Conservation (phyloP, 1,140 invertebrate genomes). For the Drosophila asahinai region DNA sequence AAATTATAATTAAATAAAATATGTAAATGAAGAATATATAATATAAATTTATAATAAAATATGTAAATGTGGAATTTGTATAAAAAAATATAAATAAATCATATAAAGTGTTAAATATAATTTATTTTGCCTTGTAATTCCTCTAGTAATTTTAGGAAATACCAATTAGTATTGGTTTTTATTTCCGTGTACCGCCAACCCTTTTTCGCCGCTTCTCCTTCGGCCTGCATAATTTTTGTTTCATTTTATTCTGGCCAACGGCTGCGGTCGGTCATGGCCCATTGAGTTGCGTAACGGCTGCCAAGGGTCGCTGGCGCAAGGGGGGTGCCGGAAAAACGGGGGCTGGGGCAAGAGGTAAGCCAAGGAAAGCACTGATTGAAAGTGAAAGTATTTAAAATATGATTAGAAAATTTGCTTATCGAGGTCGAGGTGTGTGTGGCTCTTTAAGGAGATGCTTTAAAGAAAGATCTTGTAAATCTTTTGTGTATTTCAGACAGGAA, state of each 20-base stretch:
- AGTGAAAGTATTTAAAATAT: constrained; percentile 66
- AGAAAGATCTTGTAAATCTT: background rate
- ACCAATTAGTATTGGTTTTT: background rate
- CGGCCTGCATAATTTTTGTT: constrained; percentile 61
- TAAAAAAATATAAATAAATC: too few species aligned
- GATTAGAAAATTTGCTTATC: constrained; percentile 60
- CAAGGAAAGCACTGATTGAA: constrained; percentile 62
- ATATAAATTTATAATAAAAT: too few species aligned
- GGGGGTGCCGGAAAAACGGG: too few species aligned
- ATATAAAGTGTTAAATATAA: too few species aligned
- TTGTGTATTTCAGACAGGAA: too few species aligned
- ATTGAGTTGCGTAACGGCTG: constrained; percentile 75
- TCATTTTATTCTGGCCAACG: constrained; percentile 80
- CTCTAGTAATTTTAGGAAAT: too few species aligned
- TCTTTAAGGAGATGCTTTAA: constrained; percentile 18
- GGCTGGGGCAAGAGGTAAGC: background rate
- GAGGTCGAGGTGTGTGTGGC: constrained; percentile 8
- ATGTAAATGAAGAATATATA: too few species aligned
- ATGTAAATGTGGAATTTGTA: too few species aligned
- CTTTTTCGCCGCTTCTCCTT: constrained; percentile 35
- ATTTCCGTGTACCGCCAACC: constrained; percentile 41
- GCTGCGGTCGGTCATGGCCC: constrained; percentile 71
- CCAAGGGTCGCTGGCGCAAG: constrained; percentile 57
- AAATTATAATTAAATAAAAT: too few species aligned
- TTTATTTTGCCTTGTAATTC: too few species aligned